phyloP scores from a whole-genome alignment of 2,888 invertebrate genomes.

The Chloroclysta siterata region DNA sequence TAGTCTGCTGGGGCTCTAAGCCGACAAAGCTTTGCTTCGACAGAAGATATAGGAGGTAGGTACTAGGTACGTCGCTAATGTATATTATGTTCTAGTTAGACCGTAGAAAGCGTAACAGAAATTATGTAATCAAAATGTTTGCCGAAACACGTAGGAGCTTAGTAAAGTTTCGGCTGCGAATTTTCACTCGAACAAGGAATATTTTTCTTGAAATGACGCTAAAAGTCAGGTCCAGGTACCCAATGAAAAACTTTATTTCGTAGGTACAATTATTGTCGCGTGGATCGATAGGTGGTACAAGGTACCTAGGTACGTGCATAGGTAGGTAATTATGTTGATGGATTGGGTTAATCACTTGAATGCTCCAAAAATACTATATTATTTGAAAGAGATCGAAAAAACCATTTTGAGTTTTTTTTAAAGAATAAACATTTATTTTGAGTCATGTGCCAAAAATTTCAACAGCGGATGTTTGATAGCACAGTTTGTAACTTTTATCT shows the following conservation, averaged over 20 bases:
- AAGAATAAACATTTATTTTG: too few species aligned
- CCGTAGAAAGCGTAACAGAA: too few species aligned
- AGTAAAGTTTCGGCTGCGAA: background rate
- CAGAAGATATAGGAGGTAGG: background rate
- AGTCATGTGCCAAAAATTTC: background rate
- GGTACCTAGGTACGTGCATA: too few species aligned
- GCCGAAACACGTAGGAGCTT: too few species aligned
- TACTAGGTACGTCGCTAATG: background rate
- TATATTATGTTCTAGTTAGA: too few species aligned
- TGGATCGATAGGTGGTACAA: too few species aligned
- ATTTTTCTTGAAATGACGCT: background rate
- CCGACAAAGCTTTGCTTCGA: background rate
- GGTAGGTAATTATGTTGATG: background rate
- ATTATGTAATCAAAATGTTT: too few species aligned
- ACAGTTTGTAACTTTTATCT: background rate
- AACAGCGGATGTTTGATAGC: background rate
- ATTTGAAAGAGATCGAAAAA: background rate
- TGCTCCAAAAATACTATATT: background rate
- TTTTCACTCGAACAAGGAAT: background rate
- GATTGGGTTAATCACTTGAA: background rate
- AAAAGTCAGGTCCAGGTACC: too few species aligned
- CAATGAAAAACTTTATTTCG: background rate
- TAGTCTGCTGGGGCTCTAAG: too few species aligned
- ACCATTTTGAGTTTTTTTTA: background rate
- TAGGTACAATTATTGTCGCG: too few species aligned